phyloP scores from a whole-genome alignment of 2,888 invertebrate species.

The Eristalis intricaria region DNA sequence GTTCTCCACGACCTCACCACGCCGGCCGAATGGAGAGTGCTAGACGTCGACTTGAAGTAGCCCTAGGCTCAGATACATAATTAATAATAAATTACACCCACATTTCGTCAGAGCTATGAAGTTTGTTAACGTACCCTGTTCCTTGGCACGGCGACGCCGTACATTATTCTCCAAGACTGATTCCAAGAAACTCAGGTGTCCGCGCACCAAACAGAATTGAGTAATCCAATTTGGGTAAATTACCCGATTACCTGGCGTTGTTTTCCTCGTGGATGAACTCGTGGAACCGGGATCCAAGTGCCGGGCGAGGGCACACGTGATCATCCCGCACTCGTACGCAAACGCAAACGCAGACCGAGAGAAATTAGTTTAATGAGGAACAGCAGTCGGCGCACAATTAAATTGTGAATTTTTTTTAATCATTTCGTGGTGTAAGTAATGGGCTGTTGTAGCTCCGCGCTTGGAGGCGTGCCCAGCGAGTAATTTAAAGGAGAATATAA shows the following conservation, averaged over 20 bases:
- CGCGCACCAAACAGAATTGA: slow-evolving; percentile 44
- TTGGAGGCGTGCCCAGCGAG: slow-evolving; percentile 57
- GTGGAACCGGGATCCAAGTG: neutral
- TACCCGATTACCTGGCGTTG: slow-evolving; percentile 58
- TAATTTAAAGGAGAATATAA: slow-evolving; percentile 62
- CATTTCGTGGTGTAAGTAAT: slow-evolving; percentile 56
- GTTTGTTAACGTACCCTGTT: slow-evolving; percentile 17
- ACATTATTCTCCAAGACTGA: slow-evolving; percentile 34
- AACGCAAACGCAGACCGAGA: slow-evolving; percentile 6
- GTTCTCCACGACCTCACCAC: neutral
- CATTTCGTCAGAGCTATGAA: slow-evolving; percentile 62
- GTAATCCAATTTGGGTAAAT: slow-evolving; percentile 72
- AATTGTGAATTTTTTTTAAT: slow-evolving; percentile 50
- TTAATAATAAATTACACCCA: slow-evolving; percentile 73
- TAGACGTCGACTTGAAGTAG: slow-evolving; percentile 43
- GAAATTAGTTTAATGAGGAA: slow-evolving; percentile 58
- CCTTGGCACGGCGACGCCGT: slow-evolving; percentile 16
- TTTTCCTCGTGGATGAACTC: neutral
- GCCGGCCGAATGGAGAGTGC: neutral
- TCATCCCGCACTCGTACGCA: neutral
- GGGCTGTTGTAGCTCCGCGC: slow-evolving; percentile 48
- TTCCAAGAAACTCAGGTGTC: slow-evolving; percentile 65
- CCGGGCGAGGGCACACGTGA: slow-evolving; percentile 1
- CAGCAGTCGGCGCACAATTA: slow-evolving; percentile 63
- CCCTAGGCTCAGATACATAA: slow-evolving; percentile 52